phyloP scores from a whole-genome alignment of 2,797 vertebrate genomes.

The Malacoraja senta region DNA sequence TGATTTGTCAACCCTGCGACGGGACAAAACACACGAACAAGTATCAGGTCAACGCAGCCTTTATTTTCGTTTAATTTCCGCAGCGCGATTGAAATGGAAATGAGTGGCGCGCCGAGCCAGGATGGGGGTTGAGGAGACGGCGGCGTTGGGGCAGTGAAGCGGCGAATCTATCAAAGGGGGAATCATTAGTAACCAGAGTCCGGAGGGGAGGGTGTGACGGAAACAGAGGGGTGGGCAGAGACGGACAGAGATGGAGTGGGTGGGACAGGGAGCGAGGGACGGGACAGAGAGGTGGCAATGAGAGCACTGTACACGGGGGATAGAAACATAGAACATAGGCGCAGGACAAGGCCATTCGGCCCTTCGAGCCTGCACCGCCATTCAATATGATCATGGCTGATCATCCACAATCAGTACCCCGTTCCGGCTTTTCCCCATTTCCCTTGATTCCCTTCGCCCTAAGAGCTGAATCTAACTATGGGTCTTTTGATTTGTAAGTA shows the following conservation, averaged over 20 bases:
- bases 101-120: background rate
- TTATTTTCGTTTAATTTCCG: background rate
- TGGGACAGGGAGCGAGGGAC: background rate
- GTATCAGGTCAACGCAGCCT: background rate
- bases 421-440: no score
- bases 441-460: no score
- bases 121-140: conserved; percentile 9
- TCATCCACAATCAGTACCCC: no score
- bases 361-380: no score
- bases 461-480: no score
- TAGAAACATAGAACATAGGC: background rate
- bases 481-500: background rate
- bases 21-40: background rate
- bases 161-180: background rate
- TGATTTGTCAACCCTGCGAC: background rate
- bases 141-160: background rate
- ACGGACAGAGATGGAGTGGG: conserved; percentile 53
- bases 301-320: background rate
- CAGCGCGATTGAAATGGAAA: background rate
- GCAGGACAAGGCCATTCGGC: no score
- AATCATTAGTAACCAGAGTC: conserved; percentile 42
- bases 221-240: conserved; percentile 49
- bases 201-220: no score
- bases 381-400: no score
- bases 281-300: background rate